Percentiles rank a stretch among this genome's conserved stretches.
Conservation (phyloP, 1,140 invertebrate genomes). For the Nephila pilipes region DNA sequence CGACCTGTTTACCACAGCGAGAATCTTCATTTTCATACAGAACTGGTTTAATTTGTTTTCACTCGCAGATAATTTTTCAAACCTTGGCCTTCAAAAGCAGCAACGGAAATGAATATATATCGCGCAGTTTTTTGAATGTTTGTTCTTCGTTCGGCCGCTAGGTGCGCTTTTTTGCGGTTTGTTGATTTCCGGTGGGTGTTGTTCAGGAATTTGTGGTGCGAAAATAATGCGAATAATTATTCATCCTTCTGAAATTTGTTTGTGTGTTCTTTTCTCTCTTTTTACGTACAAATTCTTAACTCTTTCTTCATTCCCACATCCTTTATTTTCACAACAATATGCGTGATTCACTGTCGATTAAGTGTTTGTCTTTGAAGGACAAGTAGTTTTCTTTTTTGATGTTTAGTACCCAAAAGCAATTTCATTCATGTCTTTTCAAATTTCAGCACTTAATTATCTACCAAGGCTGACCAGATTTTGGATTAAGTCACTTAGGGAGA, state of each 20-base stretch:
- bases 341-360: not conserved
- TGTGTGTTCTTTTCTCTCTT: not conserved
- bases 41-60: conserved; percentile 61
- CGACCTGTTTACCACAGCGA: conserved; percentile 38
- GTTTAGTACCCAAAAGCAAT: not conserved
- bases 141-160: not conserved
- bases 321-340: not conserved
- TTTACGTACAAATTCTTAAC: not conserved
- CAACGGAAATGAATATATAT: conserved; percentile 25
- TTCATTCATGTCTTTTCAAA: not conserved
- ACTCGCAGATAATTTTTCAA: not conserved
- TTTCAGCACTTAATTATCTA: not conserved
- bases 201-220: not conserved
- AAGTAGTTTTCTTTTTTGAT: not conserved
- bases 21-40: conserved; percentile 51
- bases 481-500: not conserved
- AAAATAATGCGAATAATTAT: not conserved
- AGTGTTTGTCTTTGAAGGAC: not conserved
- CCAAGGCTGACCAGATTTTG: not conserved
- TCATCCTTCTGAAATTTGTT: not conserved
- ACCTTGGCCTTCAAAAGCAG: conserved; percentile 62
- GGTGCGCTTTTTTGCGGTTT: conserved; percentile 35
- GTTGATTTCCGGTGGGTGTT: conserved; percentile 30
- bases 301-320: not conserved
- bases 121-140: not conserved